Evolutionary conservation across 1,140 invertebrate species (phyloP).

Genomic region (Aporrectodea caliginosa): DNA sequence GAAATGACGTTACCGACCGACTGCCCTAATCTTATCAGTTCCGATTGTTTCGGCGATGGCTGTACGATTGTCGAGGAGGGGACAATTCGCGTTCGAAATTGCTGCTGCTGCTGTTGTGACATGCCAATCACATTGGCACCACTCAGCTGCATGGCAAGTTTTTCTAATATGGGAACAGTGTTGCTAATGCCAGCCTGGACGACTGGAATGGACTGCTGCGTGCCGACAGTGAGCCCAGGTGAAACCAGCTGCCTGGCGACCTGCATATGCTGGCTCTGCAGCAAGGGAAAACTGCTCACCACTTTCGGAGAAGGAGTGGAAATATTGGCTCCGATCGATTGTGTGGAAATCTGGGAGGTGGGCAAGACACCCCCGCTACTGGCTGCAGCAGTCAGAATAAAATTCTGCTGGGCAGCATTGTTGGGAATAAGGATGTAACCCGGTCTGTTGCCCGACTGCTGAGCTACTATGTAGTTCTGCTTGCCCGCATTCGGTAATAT

Average conservation of each 20-base stretch:
- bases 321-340: not conserved
- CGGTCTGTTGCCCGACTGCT: not conserved
- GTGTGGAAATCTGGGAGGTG: not conserved
- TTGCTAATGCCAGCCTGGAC: conserved; percentile 19
- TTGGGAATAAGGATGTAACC: conserved; percentile 10
- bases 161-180: conserved; percentile 40
- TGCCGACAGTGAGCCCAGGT: conserved; percentile 19
- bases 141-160: conserved; percentile 31
- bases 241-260: conserved; percentile 20
- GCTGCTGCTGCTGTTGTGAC: conserved; percentile 35
- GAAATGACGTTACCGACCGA: not conserved
- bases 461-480: not conserved
- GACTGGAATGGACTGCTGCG: conserved; percentile 27
- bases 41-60: not conserved
- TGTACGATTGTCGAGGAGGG: not conserved
- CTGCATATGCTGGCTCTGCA: conserved; percentile 30
- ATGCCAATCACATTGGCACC: not conserved
- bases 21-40: no score
- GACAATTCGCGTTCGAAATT: not conserved
- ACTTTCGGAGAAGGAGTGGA: not conserved
- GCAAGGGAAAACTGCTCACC: conserved; percentile 13
- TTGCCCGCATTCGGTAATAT: not conserved
- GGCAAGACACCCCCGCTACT: not conserved
- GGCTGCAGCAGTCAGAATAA: not conserved
- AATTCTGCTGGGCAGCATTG: conserved; percentile 48